phyloP scores from a whole-genome alignment of 2,797 vertebrate genomes.

The Cuculus canorus region DNA sequence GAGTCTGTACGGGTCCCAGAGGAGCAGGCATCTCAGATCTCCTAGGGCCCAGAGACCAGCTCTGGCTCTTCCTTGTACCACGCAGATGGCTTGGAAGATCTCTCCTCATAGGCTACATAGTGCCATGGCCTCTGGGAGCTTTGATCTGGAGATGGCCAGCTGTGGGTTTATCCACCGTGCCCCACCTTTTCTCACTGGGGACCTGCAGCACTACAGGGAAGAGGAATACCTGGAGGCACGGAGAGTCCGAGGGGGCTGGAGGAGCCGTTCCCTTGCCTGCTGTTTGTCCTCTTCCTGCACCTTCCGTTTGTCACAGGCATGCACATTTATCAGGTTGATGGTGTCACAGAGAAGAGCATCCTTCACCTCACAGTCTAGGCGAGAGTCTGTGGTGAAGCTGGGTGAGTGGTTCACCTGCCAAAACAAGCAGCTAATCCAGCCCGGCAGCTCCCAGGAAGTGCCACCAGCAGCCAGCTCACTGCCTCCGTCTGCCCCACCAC shows the following conservation, averaged over 20 bases:
- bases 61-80: not conserved
- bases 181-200: not conserved
- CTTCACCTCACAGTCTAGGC: conserved; percentile 80
- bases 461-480: not conserved
- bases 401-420: conserved; percentile 83
- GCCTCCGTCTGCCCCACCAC: not conserved
- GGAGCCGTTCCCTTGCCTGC: conserved; percentile 73
- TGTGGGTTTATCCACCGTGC: too few relatives aligned
- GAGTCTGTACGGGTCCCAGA: not conserved
- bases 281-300: conserved; percentile 79
- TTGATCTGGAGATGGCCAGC: not conserved
- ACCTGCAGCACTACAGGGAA: not conserved
- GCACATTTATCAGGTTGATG: conserved; percentile 77
- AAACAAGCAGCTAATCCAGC: not conserved
- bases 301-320: conserved; percentile 74
- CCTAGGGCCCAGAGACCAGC: not conserved
- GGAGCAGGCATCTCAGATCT: not conserved
- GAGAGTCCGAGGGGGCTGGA: conserved; percentile 55
- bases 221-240: conserved; percentile 66
- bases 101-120: not conserved
- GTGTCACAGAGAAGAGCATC: conserved; percentile 79
- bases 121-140: not conserved
- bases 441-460: too few relatives aligned
- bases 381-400: conserved; percentile 81
- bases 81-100: not conserved